These are phyloP conservation scores for Phengaris alcon DNA, from an alignment of 2,888 invertebrate genomes.

Conservation along the genomic window DNA sequence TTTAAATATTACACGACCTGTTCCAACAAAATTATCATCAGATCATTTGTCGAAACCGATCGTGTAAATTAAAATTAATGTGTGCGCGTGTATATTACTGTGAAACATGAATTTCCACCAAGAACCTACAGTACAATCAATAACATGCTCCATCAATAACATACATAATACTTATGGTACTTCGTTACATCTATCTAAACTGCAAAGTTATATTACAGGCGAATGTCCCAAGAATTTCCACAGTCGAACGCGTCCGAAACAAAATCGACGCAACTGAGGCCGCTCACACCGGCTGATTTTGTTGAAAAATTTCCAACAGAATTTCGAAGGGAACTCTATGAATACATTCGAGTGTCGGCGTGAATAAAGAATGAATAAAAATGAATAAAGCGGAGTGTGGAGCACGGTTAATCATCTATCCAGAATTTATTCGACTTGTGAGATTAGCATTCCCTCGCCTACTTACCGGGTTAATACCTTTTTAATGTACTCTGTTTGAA, in stretches of 20 bases:
- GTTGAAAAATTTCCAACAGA: conserved; percentile 47
- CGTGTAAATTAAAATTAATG: too few species aligned
- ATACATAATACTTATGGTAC: too few species aligned
- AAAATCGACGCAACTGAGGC: conserved; percentile 28
- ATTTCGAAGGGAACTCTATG: conserved; percentile 57
- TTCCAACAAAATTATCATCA: too few species aligned
- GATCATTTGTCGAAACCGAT: too few species aligned
- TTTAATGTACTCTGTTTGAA: conserved; percentile 18
- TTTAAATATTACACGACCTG: too few species aligned
- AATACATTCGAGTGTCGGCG: conserved; percentile 66
- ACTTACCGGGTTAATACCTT: conserved; percentile 27
- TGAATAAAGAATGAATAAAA: conserved; percentile 71
- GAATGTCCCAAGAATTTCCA: not conserved
- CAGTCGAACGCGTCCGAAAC: not conserved
- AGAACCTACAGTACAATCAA: too few species aligned
- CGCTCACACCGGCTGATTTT: conserved; percentile 40
- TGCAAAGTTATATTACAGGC: too few species aligned
- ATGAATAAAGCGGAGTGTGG: conserved; percentile 51
- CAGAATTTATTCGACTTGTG: conserved; percentile 54
- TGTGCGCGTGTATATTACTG: too few species aligned
- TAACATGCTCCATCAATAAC: too few species aligned
- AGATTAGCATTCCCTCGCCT: conserved; percentile 44
- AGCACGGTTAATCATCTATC: conserved; percentile 61
- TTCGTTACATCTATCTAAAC: too few species aligned
- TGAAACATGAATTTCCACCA: too few species aligned